Evolutionary conservation across 2,888 invertebrate species (phyloP), one percentile per base, ranked within the genome.

Genomic region (Drosophila prostipennis): DNA sequence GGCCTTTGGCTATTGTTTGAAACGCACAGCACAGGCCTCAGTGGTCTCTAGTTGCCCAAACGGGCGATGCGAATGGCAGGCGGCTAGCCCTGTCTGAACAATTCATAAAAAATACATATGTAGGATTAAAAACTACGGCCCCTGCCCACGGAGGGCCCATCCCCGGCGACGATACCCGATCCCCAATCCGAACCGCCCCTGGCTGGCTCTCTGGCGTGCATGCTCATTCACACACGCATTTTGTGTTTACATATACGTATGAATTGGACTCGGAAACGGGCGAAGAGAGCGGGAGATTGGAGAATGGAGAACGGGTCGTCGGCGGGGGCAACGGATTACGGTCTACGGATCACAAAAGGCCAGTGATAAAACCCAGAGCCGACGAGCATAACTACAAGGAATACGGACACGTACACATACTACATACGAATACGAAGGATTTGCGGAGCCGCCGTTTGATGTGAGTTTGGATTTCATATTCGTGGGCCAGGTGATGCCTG

Each of bases 371-470:
- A 39, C 8, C 42, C 6, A 14, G 16, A 42, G 43, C 49, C 52
- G 37, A n/a, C 56, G 36, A 16, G 36, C 45, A 19, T 19, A 40
- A 26, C 8, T 45, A 65, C 48, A 43, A 64, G 43, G 37, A 52
- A 39, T 23, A 68, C 23, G 68, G 51, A 53, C 69, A 55, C 39
- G 68, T 39, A 68, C 53, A 68, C 37, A 52, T 36, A 40, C 46
- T 51, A 51, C 49, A 51, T 43, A 67, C 56, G 29, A 46, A 51
- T 43, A 67, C 37, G 29, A 32, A 11, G 46, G 29, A 29, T 29
- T 37, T 37, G 7, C 6, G 56, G 53, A 13, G 26, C 56, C 52
- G 39, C 16, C 53, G 52, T 10, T 53, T 26, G 36, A 11, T 45
- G 53, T 36, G 54, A 39, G 37, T 6, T 26, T 39, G 11, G 8